Base-by-base conservation (phyloP, 2,888 invertebrate genomes). In the Operophtera brumata region DNA sequence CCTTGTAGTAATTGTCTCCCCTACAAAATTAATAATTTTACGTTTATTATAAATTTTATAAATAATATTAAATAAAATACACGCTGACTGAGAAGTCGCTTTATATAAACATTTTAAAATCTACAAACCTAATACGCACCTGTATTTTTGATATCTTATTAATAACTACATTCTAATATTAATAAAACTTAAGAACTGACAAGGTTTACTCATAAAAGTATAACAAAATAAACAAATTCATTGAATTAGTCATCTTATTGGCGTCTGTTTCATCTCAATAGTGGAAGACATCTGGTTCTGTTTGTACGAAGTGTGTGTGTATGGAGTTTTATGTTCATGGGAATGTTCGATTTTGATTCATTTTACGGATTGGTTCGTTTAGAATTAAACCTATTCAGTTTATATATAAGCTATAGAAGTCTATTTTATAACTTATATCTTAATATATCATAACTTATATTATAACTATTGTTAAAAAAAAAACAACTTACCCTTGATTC, bases 171-270 rank as follows among this genome's bases (percentile, higher is more conserved):
- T 36, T 44, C 49, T 32, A 54, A 58, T 59, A 61, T 52, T 52
- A 50, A 61, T 62, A 62, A 61, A 61, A 59, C 7, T 42, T 66
- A 66, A 56, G 62, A 67, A 67, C 80, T 77, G 81, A 75, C 78
- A 75, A 67, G 67, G 78, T 77, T 78, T 78, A 77, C 82, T 78
- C 80, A 84, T 84, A 82, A 84, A 78, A 73, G 68, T 62, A 70
- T 71, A 70, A 73, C 73, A 78, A 82, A 82, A 85, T 77, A 84
- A 83, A 84, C 79, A 80, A 76, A 59, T 64, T 63, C 50, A 59
- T 52, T 60, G 72, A 71, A 73, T 77, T 77, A 75, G 71, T 77
- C 73, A 77, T 73, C 47, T 57, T 57, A 62, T 61, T 57, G 60
- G 75, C 74, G 75, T 77, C 82, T 82, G 83, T 64, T 78, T 71